Evolutionary conservation across 2,113 vertebrate species (phyloP).

Genomic region (Mesembrinibis cayennensis): DNA sequence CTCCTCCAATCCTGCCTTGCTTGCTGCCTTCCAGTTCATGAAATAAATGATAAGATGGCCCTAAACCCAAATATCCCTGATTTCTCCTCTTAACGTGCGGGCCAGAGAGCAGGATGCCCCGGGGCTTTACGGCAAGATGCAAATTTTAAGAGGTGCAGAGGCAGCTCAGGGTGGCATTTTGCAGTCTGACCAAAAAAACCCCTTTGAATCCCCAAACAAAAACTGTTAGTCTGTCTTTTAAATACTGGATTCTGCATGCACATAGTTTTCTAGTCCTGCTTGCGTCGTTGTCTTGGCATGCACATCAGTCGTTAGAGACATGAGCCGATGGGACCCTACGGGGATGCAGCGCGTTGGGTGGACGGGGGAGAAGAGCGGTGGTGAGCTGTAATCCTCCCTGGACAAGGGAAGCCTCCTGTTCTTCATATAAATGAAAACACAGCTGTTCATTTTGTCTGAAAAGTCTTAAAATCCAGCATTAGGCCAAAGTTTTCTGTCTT

Average conservation of each 20-base stretch:
- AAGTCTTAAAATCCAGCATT: background rate
- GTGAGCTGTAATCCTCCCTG: background rate
- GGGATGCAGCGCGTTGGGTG: background rate
- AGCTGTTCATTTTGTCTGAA: background rate
- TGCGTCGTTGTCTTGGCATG: accelerated
- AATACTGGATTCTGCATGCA: background rate
- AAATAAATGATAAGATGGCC: background rate
- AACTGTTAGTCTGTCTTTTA: background rate
- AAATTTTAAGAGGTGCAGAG: background rate
- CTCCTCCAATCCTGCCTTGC: background rate
- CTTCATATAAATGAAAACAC: background rate
- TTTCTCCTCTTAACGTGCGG: background rate
- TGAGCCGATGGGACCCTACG: accelerated
- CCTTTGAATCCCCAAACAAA: background rate
- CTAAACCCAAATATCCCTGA: background rate
- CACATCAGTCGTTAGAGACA: background rate
- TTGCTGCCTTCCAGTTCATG: background rate
- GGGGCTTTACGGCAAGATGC: background rate
- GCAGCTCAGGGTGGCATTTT: background rate
- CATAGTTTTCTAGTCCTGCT: background rate
- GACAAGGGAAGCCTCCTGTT: background rate
- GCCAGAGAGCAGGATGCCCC: background rate
- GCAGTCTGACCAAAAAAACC: background rate
- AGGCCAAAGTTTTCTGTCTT: background rate
- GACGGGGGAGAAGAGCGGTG: background rate